Evolutionary conservation across 2,888 invertebrate genomes (phyloP).

Genomic region (Synergus laeviventris): DNA sequence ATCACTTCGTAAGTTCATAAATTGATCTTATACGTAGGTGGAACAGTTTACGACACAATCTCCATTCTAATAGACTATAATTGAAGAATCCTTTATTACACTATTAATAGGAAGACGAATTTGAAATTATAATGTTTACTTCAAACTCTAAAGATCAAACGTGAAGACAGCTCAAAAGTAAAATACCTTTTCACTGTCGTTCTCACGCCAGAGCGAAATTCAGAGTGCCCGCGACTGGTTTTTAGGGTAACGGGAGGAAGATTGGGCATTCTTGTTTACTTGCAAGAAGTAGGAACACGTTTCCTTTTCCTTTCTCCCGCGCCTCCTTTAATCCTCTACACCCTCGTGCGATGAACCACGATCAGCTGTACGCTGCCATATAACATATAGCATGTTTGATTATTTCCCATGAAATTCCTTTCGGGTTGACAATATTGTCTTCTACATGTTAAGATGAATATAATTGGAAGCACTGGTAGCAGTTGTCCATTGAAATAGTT

Average conservation of each 20-base stretch:
- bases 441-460: too few species aligned
- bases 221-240: constrained; percentile 31
- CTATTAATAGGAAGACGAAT: too few species aligned
- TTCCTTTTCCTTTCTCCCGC: constrained; percentile 37
- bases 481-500: too few species aligned
- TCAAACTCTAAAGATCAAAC: not conserved
- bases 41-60: not conserved
- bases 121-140: not conserved
- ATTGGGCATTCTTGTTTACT: constrained; percentile 40
- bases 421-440: not conserved
- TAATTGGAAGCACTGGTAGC: too few species aligned
- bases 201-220: constrained; percentile 34
- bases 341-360: constrained; percentile 22
- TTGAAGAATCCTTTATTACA: not conserved
- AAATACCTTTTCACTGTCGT: constrained; percentile 32
- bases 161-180: not conserved
- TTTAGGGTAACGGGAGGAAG: constrained; percentile 38
- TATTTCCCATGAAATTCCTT: not conserved
- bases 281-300: constrained; percentile 36
- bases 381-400: not conserved
- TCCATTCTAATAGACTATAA: not conserved
- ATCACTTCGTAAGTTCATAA: constrained; percentile 7
- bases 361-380: constrained; percentile 19
- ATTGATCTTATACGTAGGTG: not conserved
- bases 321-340: constrained; percentile 20